Base-by-base conservation (phyloP, 2,113 vertebrate genomes). In the Heteronetta atricapilla region DNA sequence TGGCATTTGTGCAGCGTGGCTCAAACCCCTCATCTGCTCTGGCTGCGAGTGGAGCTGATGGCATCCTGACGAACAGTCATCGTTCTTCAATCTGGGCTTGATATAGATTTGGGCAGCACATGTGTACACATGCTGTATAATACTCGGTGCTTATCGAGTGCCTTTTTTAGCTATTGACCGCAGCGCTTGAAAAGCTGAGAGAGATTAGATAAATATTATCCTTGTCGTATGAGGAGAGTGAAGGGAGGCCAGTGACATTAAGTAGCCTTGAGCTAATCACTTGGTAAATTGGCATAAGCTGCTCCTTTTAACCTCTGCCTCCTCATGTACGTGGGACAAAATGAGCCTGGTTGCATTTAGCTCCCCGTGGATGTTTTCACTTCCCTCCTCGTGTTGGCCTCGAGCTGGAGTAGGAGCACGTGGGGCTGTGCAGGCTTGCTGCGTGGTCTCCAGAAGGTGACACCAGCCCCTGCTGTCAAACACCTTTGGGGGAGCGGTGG, bases 121-220 rank as follows among this genome's bases (percentile, higher is more conserved):
- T 28, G 11, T 67, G 64, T 46, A 29, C 52, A 19, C 48, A 6
- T 23, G 52, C 69, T 90, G 14, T 48, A 33, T 15, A 55, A 46
- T n/a, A 33, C 26, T 74, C 72, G n/a, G 31, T 8, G 6, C 68
- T 92, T 84, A 17, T 44, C 2, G 1, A 84, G 64, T 79, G 42
- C 73, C 62, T 90, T 86, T 85, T 90, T 78, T 38, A 29, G 66
- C 78, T 87, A 2, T 62, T 84, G 86, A 90, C 66, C 8, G 1
- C 56, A 60, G 34, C 0, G 3, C 77, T 68, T 72, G 81, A 52
- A 75, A 93, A 85, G 44, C 77, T 82, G 89, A 75, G 52, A 18
- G 67, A 81, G 64, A 66, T 95, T 48, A 90, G 62, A 84, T 77
- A 85, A 95, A 82, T 85, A 46, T 79, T 94, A 58, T 88, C 55